These are phyloP conservation scores for Ctenomys sociabilis DNA, from an alignment of 2,113 vertebrate genomes.

Conservation along the genomic window DNA sequence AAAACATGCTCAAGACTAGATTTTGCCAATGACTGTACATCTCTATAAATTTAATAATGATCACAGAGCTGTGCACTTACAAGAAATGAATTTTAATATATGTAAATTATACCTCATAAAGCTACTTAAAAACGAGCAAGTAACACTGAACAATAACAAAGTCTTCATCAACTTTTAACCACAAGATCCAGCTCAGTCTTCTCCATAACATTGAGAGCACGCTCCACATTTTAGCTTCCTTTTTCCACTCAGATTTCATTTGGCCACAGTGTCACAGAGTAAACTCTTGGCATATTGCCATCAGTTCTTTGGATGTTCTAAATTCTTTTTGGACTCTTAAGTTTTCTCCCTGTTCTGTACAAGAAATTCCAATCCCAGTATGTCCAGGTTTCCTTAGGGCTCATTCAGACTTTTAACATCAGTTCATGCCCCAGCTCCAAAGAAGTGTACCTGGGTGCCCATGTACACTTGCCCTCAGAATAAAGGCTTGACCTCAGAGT, in stretches of 20 bases:
- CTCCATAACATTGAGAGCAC: neutral
- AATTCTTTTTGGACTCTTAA: neutral
- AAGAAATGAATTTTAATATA: neutral
- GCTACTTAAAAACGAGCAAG: neutral
- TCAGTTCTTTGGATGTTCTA: neutral
- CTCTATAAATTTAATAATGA: neutral
- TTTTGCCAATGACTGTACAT: neutral
- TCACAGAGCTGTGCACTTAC: neutral
- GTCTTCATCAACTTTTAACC: neutral
- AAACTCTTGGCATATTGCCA: neutral
- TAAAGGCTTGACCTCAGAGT: neutral
- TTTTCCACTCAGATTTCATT: neutral
- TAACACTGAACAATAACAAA: neutral
- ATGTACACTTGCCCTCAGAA: neutral
- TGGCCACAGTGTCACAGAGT: neutral
- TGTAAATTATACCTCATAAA: neutral
- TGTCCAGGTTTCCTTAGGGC: neutral
- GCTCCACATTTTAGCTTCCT: neutral
- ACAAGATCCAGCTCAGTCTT: rapidly evolving
- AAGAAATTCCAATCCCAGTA: neutral
- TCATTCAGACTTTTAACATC: neutral
- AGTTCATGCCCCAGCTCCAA: neutral
- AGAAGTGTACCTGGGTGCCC: neutral
- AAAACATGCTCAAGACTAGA: neutral
- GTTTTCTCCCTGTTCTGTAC: neutral